Percentiles rank a stretch among this genome's conserved stretches.
Evolutionary conservation across 2,888 invertebrate species (phyloP).

Genomic region (Acanthosepion pharaonis): DNA sequence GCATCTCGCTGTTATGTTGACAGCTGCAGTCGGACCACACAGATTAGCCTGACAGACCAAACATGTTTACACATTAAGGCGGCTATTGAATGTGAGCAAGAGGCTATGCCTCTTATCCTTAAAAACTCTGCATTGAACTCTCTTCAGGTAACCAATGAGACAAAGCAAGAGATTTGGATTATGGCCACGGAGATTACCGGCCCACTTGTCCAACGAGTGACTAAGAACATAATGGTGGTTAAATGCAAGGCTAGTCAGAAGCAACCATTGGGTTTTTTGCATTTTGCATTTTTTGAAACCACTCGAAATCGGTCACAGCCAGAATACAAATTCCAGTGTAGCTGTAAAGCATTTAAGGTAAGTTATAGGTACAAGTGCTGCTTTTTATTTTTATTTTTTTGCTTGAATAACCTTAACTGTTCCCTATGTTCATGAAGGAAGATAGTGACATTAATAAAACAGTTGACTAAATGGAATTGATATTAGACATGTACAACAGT

Average conservation of each 20-base stretch:
- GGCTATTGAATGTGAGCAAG: conserved; percentile 79
- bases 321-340: conserved; percentile 79
- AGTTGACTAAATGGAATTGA: no score
- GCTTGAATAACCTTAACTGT: no score
- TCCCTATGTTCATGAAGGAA: no score
- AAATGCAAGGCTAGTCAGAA: conserved; percentile 81
- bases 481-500: no score
- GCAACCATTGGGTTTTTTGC: conserved; percentile 83
- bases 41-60: conserved; percentile 56
- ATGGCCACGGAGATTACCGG: conserved; percentile 79
- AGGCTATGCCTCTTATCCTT: conserved; percentile 79
- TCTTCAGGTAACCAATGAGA: conserved; percentile 79
- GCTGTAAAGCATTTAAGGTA: conserved; percentile 78
- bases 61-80: conserved; percentile 81
- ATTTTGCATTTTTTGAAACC: conserved; percentile 79
- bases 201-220: conserved; percentile 82
- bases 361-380: background rate
- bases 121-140: conserved; percentile 80
- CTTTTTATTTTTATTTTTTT: no score
- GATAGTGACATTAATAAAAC: no score
- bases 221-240: conserved; percentile 83
- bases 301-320: conserved; percentile 65
- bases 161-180: conserved; percentile 79
- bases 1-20: conserved; percentile 74
- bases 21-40: conserved; percentile 67